Evolutionary conservation across 1,140 invertebrate genomes (phyloP), one percentile per base, ranked within the genome.

Genomic region (Micrasema longulum): DNA sequence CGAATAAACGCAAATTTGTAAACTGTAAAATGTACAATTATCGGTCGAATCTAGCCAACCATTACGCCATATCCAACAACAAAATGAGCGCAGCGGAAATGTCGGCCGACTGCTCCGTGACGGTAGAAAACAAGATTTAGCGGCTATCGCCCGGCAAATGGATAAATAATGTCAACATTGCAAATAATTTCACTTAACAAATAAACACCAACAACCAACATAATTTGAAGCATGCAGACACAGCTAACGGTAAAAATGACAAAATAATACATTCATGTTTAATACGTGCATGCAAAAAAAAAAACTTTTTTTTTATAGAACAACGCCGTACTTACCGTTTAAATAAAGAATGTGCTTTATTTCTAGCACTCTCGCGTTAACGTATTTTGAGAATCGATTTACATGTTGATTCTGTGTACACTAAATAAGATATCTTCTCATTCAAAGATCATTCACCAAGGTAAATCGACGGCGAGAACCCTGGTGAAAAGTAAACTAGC

Each of bases 401-500:
- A 60, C 55, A 60, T 60, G 55, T 60, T 60, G 55, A 60, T 60
- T 41, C 41, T 60, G 36, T 41, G 41, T 38, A 60, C 55, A 41
- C 55, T 18, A 60, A 38, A 60, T 41, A 60, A 12, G 55, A 60
- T 14, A 41, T 60, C 41, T 60, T 41, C 35, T 41, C 16, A 60
- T 41, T 35, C 60, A 47, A 26, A 20, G 1, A 64, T 47, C 18
- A 64, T 45, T 45, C 14, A 64, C 43, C 60, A 23, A 64, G 23
- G 35, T 18, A 64, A 20, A 48, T 41, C 60, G 26, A 26, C 60
- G 60, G 31, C 38, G 43, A 18, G 47, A 64, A 14, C 60, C 60
- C 60, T 64, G 60, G 41, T 16, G 67, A 69, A 70, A 70, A 70
- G 68, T 70, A 64, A 64, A 64, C 60, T 60, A 60, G 55, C 50